phyloP scores from a whole-genome alignment of 2,888 invertebrate species.

The Epirrhoe tristata region DNA sequence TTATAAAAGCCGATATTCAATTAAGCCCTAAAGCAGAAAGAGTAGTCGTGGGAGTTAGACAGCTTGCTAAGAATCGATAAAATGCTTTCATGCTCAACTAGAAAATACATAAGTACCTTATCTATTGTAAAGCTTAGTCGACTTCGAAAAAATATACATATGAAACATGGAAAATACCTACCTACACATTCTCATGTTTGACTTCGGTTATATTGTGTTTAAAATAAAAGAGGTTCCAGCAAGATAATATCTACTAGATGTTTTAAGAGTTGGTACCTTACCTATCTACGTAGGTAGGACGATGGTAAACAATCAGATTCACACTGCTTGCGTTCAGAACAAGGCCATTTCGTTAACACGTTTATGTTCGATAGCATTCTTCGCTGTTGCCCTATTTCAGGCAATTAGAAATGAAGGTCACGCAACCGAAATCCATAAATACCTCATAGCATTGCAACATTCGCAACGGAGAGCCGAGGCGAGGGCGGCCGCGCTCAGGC shows the following conservation, averaged over 20 bases:
- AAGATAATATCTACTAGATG: no score
- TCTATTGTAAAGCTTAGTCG: no score
- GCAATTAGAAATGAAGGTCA: conserved; percentile 7
- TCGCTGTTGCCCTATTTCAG: conserved; percentile 4
- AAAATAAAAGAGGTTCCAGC: background rate
- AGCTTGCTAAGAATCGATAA: background rate
- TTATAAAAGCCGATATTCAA: background rate
- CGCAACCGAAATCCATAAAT: conserved; percentile 13
- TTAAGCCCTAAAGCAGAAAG: background rate
- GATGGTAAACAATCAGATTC: background rate
- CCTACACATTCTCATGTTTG: background rate
- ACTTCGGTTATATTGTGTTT: background rate
- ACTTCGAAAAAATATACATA: no score
- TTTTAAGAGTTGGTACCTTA: background rate
- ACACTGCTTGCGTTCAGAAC: background rate
- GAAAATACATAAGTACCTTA: background rate
- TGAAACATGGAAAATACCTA: background rate
- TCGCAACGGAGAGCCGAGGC: background rate
- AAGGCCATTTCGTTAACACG: background rate
- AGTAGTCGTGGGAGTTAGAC: background rate
- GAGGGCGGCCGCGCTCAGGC: background rate
- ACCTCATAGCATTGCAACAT: background rate
- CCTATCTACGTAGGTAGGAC: background rate
- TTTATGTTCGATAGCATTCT: background rate
- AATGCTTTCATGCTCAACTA: background rate